Conservation (phyloP, 2,888 invertebrate genomes). For the Acrobasis repandana region DNA sequence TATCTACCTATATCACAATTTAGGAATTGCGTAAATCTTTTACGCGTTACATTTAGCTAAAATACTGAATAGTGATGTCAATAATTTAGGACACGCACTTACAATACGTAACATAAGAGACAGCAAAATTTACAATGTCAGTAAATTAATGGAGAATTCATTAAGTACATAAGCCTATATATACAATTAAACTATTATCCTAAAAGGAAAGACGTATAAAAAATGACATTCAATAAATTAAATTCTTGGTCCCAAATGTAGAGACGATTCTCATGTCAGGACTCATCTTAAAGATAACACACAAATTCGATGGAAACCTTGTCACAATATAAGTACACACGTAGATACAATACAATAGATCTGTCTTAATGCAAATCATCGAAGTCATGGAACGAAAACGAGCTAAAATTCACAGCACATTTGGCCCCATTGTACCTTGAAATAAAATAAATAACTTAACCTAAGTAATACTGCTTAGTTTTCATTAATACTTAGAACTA, state of each 20-base stretch:
- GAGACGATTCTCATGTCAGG: constrained; percentile 10
- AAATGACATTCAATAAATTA: constrained; percentile 8
- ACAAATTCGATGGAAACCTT: constrained; percentile 21
- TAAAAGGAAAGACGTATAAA: constrained; percentile 22
- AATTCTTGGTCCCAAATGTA: constrained; percentile 24
- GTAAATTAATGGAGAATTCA: constrained; percentile 28
- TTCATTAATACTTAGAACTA: constrained; percentile 46
- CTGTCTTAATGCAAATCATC: not conserved
- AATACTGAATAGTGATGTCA: constrained; percentile 61
- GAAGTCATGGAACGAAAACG: constrained; percentile 58
- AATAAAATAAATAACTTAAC: constrained; percentile 62
- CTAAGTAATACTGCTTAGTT: constrained; percentile 71
- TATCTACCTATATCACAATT: constrained; percentile 71
- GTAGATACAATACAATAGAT: constrained; percentile 2
- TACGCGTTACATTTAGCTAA: constrained; percentile 43
- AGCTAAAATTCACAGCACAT: constrained; percentile 62
- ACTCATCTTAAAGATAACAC: constrained; percentile 22
- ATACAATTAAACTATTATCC: constrained; percentile 23
- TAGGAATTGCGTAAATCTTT: constrained; percentile 71
- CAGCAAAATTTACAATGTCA: constrained; percentile 23
- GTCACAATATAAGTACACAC: constrained; percentile 10
- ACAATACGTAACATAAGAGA: constrained; percentile 26
- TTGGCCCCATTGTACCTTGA: constrained; percentile 68
- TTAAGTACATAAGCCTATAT: constrained; percentile 26
- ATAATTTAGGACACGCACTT: constrained; percentile 32